A percentile compares a stretch with the other conserved stretches of the same genome.
phyloP scores from a whole-genome alignment of 2,888 invertebrate species.

The Neoitamus cyanurus region DNA sequence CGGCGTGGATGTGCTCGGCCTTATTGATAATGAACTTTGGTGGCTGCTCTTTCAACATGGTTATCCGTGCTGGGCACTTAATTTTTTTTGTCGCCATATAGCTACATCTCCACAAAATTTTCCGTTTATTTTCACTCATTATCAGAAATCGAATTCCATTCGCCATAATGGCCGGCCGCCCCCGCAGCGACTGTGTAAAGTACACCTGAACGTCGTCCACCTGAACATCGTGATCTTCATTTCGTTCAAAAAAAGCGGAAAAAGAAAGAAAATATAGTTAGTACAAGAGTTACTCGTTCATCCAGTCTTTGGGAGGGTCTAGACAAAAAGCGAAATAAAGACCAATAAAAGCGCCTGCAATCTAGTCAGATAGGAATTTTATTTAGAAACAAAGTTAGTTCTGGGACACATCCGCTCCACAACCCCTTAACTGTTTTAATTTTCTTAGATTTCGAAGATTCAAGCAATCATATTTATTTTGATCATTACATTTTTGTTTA shows the following conservation, averaged over 20 bases:
- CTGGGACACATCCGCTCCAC: background rate
- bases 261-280: slow-evolving; percentile 56
- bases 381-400: background rate
- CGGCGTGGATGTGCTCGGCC: slow-evolving; percentile 65
- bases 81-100: slow-evolving; percentile 66
- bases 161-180: slow-evolving; percentile 66
- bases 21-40: slow-evolving; percentile 65
- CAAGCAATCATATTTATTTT: background rate
- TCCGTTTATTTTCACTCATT: slow-evolving; percentile 67
- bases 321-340: background rate
- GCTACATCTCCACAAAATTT: slow-evolving; percentile 66
- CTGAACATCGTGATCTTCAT: slow-evolving; percentile 62
- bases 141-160: slow-evolving; percentile 65
- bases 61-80: slow-evolving; percentile 66
- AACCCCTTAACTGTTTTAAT: background rate
- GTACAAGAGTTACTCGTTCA: slow-evolving; percentile 49
- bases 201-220: slow-evolving; percentile 64
- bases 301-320: background rate
- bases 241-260: slow-evolving; percentile 54
- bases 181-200: slow-evolving; percentile 65
- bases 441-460: background rate
- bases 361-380: background rate
- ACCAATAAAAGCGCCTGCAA: background rate
- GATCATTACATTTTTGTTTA: background rate
- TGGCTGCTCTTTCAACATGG: slow-evolving; percentile 65